phyloP scores from a whole-genome alignment of 2,797 vertebrate genomes.

The Silurus lanzhouensis region DNA sequence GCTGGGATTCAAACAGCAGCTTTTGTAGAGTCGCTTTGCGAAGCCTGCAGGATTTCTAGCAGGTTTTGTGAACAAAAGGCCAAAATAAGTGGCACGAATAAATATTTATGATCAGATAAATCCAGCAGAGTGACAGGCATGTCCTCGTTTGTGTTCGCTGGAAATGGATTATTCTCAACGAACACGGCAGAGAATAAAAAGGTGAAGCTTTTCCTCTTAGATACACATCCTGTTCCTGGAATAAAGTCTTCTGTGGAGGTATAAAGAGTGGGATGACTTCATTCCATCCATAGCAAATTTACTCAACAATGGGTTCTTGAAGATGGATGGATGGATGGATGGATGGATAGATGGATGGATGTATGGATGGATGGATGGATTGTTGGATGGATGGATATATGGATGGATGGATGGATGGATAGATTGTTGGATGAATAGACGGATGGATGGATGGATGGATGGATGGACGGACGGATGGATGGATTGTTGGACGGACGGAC shows the following conservation, averaged over 20 bases:
- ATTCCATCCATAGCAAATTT: neutral
- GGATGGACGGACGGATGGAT: neutral
- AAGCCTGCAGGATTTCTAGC: neutral
- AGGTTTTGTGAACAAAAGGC: neutral
- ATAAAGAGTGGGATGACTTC: neutral
- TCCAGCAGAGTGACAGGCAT: neutral
- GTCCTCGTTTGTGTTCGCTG: neutral
- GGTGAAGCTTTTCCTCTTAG: neutral
- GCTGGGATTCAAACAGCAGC: neutral
- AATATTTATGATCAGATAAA: slow-evolving; percentile 19
- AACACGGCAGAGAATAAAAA: neutral
- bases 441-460: neutral
- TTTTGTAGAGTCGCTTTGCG: too few relatives aligned
- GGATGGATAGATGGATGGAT: neutral
- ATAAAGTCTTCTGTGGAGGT: neutral
- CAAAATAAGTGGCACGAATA: slow-evolving; percentile 25
- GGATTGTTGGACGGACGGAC: neutral
- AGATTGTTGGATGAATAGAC: too few relatives aligned
- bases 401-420: too few relatives aligned
- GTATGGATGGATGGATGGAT: neutral
- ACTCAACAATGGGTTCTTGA: too few relatives aligned
- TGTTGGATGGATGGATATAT: neutral
- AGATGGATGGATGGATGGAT: neutral
- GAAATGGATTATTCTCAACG: neutral
- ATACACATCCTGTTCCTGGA: neutral